Base-by-base conservation (phyloP, 2,888 invertebrate species). In the Mesorhabditis spiculigera region DNA sequence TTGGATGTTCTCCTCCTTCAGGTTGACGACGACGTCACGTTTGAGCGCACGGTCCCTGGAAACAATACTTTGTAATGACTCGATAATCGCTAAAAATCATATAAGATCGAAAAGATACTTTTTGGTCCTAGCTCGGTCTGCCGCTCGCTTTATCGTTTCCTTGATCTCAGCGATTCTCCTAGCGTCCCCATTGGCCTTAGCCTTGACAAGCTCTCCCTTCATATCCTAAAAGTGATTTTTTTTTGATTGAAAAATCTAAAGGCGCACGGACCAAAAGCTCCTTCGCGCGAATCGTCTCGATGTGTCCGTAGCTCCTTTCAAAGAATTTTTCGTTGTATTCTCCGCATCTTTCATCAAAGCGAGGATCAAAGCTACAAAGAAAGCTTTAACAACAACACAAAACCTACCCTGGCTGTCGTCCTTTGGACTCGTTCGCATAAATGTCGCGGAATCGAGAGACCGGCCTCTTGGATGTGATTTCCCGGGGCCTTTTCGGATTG, bases 291-390 rank as follows among this genome's bases (percentile, higher is more conserved):
- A 84, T 72, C 42, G 81, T 82, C 61, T 83, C 74, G 42, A 84
- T 67, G 73, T 83, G 83, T 44, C 71, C 72, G 68, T 84, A 84
- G 69, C 82, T 81, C 43, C 75, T 73, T n/a, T 80, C 77, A 69
- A 81, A 81, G 66, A 74, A 75, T 4, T 72, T 67, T 61, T 80
- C 79, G 65, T 82, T 78, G 70, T 81, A 82, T 4, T 78, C 76
- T 4, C 84, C 84, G 62, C 79, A 79, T 43, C 79, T 66, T 42
- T 72, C 68, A 63, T 81, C 78, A 69, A 84, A 84, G 4, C 84
- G 78, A 41, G 84, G 84, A 73, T 84, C 84, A 8, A 63, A n/a
- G 63, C 63, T 63, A 16, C 28, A 16, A 63, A 63, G 8, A 63
- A 16, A 63, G 6, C 16, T 8, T n/a, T 28, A 16, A 16, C 28